Conservation (phyloP, 2,113 vertebrate genomes). For the Corythoichthys intestinalis region DNA sequence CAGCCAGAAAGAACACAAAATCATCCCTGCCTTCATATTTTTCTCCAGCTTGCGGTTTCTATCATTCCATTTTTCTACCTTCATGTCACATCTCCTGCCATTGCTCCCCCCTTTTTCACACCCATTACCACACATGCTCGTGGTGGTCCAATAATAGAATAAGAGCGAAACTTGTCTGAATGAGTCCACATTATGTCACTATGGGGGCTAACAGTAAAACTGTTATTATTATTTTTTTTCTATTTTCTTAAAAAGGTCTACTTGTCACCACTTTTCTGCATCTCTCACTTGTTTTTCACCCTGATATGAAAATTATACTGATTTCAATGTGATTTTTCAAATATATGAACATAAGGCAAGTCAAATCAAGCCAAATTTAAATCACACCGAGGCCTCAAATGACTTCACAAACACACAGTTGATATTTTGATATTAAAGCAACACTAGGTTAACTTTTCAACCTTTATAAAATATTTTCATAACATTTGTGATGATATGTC, state of each 20-base stretch:
- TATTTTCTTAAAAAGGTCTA: neutral
- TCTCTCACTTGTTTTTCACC: no score
- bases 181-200: constrained; percentile 57
- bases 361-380: no score
- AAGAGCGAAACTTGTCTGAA: constrained; percentile 54
- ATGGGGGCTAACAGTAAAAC: constrained; percentile 36
- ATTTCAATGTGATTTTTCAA: no score
- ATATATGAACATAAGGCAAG: no score
- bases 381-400: no score
- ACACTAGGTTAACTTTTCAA: no score
- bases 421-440: no score
- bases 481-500: no score
- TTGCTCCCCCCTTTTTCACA: constrained; percentile 36
- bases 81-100: constrained; percentile 37
- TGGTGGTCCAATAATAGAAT: constrained; percentile 66
- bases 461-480: no score
- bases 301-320: no score
- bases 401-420: no score
- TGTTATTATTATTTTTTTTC: constrained; percentile 18
- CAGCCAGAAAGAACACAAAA: constrained; percentile 66
- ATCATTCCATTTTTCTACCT: neutral
- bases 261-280: no score
- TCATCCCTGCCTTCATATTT: constrained; percentile 25
- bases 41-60: neutral
- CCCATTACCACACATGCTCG: constrained; percentile 57